Base-by-base conservation (phyloP, 2,888 invertebrate species). In the Syrphus vitripennis region DNA sequence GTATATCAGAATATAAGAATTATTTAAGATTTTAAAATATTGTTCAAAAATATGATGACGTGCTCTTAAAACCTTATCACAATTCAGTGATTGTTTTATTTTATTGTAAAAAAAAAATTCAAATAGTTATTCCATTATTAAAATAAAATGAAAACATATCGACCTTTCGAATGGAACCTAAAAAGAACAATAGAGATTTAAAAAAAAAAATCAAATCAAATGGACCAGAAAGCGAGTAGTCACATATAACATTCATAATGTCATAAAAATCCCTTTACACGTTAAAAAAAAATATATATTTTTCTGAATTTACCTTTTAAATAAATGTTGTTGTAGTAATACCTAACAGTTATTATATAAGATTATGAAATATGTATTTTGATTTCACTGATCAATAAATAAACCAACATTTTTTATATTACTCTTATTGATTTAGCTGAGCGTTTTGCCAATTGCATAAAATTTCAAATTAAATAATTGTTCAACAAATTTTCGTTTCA, bases 71-170 rank as follows among this genome's bases (percentile, higher is more conserved):
- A 75, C 50, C 70, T 63, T 31, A 67, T 55, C 29, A 24, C 55
- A 21, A n/a, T 31, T 21, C 14, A 67, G 34, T 34, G 48, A 65
- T 48, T 57, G 6, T 19, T 26, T 72, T 26, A n/a, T 24, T 67
- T n/a, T 42, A 31, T 42, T 53, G 9, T 55, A 72, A 31, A 48
- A 21, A 29, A 37, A 71, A 59, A n/a, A n/a, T n/a, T n/a, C n/a
- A n/a, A n/a, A 50, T n/a, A 34, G 65, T 59, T 67, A 57, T 40
- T 71, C 31, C 50, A 45, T 37, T 37, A 40, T 63, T 61, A 19
- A 45, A 57, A 59, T 71, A n/a, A 67, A 67, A 61, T 42, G 2
- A 45, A 75, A 70, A 79, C 83, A 83, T 83, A 83, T 83, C 83
- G 79, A 65, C 14, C 37, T 75, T 69, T 79, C 61, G 74, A 70